phyloP scores from a whole-genome alignment of 2,888 invertebrate genomes.

The Clostera curtula region DNA sequence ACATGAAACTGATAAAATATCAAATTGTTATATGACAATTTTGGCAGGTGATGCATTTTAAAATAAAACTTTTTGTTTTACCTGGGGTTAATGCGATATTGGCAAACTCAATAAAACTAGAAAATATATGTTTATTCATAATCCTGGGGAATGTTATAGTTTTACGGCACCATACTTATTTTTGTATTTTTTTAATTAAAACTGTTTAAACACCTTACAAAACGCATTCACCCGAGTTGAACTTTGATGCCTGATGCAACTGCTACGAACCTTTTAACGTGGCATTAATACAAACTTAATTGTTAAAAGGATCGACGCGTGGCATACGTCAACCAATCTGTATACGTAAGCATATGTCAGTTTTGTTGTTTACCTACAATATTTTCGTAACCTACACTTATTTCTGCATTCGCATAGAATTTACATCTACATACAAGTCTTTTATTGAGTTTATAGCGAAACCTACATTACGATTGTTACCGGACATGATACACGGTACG shows the following conservation, averaged over 20 bases:
- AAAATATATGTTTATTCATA: neutral
- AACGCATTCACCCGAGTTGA: neutral
- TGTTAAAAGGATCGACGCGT: too few relatives aligned
- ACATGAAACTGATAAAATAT: too few relatives aligned
- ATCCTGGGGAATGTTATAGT: constrained; percentile 15
- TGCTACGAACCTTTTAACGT: too few relatives aligned
- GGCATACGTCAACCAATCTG: too few relatives aligned
- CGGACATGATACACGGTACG: constrained; percentile 11
- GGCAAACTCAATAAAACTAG: neutral
- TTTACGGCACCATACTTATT: constrained; percentile 4
- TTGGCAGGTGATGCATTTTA: too few relatives aligned
- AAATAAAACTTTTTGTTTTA: neutral
- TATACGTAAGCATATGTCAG: too few relatives aligned
- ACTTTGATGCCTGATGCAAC: too few relatives aligned
- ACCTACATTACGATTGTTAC: constrained; percentile 8
- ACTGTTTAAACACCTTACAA: neutral
- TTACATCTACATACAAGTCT: constrained; percentile 23
- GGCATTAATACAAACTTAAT: too few relatives aligned
- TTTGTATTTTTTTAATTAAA: neutral
- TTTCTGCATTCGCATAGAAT: constrained; percentile 18
- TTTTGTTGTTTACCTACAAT: constrained; percentile 20
- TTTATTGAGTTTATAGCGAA: constrained; percentile 19
- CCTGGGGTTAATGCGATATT: neutral
- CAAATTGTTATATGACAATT: too few relatives aligned
- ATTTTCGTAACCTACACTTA: constrained; percentile 14